Base-by-base conservation (phyloP, 2,888 invertebrate species). In the Dascillus cervinus region DNA sequence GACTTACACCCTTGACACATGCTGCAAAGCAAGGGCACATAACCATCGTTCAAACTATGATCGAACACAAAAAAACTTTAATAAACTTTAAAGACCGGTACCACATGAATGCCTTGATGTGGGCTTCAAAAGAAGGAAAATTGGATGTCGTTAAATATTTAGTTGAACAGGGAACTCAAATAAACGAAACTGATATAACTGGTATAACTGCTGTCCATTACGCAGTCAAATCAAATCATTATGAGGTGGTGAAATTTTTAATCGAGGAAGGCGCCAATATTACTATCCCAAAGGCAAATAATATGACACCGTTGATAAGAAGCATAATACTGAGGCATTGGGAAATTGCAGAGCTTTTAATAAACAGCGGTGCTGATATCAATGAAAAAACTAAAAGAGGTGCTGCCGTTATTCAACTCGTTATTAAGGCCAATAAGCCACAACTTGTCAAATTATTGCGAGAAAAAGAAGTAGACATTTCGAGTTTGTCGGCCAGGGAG, bases 91-190 rank as follows among this genome's bases (percentile, higher is more conserved):
- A 8, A 11, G 13, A 31, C n/a, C 13, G 19, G n/a, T 4, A 5
- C 10, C 34, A 39, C n/a, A 3, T 19, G 9, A 34, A 29, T 3
- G 10, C 30, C 22, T 22, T 39, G 13, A 39, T 34, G 27, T 15
- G 29, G 12, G 34, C 34, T 2, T 20, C 31, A 4, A 28, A 22
- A 19, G 15, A 11, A 10, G 37, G 34, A 21, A 25, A 40, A 14
- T 13, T 22, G 26, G n/a, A 6, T 8, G 13, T 41, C 4, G 32
- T 38, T 10, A 24, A 14, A 10, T 30, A 9, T 13, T 24, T 41
- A 17, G 1, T 41, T 2, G 22, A 24, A 2, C 25, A 32, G 15
- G 22, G 22, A 3, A 32, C 34, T 1, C 5, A 32, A 17, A 20
- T 38, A 10, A 13, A 24, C 24, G 9, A 11, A 11, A 24, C 12